These are phyloP conservation scores for Metallyticus violacea DNA, from an alignment of 2,888 invertebrate species.

Conservation along the genomic window DNA sequence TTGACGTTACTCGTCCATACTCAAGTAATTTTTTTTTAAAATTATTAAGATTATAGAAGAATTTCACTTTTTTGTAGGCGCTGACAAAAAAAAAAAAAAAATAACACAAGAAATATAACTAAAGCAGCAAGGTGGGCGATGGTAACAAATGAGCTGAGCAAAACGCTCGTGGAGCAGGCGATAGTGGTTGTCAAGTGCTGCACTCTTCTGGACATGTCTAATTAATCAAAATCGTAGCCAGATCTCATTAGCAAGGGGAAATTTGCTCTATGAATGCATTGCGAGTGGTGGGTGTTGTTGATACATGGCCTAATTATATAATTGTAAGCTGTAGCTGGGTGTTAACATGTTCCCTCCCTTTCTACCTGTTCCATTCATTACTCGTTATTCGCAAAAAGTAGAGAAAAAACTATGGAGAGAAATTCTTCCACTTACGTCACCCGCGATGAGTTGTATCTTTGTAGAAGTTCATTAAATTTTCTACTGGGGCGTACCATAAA, in stretches of 20 bases:
- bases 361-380: neutral
- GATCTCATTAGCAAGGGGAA: neutral
- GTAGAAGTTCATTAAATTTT: neutral
- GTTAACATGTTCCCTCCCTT: neutral
- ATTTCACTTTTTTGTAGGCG: too few relatives aligned
- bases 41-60: neutral
- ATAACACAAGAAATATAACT: neutral
- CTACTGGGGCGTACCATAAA: neutral
- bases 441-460: neutral
- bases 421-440: neutral
- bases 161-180: neutral
- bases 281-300: neutral
- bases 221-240: neutral
- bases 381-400: neutral
- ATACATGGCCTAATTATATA: neutral
- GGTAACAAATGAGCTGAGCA: neutral
- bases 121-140: neutral
- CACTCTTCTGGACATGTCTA: neutral
- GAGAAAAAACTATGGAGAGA: neutral
- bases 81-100: neutral
- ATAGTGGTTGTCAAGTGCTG: neutral
- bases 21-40: neutral
- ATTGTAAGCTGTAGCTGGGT: neutral
- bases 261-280: neutral
- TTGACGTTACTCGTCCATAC: too few relatives aligned